Evolutionary conservation across 1,140 invertebrate genomes (phyloP).

Genomic region (Drosophila lini): DNA sequence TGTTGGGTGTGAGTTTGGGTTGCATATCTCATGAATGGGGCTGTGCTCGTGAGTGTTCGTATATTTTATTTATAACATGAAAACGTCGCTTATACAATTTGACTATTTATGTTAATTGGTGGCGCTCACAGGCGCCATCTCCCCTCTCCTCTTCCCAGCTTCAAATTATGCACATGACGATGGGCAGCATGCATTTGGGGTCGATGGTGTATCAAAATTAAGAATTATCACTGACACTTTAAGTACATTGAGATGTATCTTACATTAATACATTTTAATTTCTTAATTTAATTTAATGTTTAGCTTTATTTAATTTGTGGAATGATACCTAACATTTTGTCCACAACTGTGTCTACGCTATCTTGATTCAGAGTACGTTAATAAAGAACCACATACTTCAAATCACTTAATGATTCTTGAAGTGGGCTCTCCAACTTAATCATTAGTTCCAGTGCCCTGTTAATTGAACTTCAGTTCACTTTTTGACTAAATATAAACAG

Average conservation of each 20-base stretch:
- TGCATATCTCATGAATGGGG: constrained; percentile 7
- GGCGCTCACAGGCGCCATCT: constrained; percentile 16
- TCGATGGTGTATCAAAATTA: neutral
- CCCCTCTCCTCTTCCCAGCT: constrained; percentile 28
- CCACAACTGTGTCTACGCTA: neutral
- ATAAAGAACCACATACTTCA: constrained; percentile 7
- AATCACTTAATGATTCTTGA: constrained; percentile 22
- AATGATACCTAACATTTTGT: neutral
- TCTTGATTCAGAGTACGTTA: neutral
- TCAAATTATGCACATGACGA: constrained; percentile 58
- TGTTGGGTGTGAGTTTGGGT: constrained; percentile 20
- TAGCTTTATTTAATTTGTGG: neutral
- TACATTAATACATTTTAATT: neutral
- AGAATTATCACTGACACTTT: neutral
- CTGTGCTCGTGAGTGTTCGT: constrained; percentile 10
- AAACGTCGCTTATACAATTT: constrained; percentile 50
- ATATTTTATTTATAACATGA: constrained; percentile 65
- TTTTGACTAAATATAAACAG: constrained; percentile 5
- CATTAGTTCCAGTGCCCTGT: constrained; percentile 49
- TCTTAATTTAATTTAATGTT: no score
- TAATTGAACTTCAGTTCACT: constrained; percentile 47
- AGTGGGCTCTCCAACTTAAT: constrained; percentile 33
- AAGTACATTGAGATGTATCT: neutral
- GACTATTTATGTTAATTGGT: constrained; percentile 63
- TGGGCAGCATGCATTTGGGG: constrained; percentile 2